Evolutionary conservation across 1,140 invertebrate species (phyloP), one percentile per base, ranked within the genome.

Genomic region (Ladona fulva): DNA sequence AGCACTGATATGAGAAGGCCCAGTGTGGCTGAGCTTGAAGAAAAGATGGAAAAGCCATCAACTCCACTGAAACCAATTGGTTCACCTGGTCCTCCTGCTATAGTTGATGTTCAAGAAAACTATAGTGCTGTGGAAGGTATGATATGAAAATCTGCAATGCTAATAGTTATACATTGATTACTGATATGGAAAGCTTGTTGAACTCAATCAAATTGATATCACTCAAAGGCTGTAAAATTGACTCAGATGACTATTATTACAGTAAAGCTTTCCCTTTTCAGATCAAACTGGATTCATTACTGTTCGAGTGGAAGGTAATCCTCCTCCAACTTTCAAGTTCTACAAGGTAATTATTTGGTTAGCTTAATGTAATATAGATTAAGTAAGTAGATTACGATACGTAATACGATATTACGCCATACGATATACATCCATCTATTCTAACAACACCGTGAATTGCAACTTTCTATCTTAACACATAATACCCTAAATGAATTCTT

Each of bases 321-420:
- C 97, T 25, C 90, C 92, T 73, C 96, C 97, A 0, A 96, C 94
- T 11, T 98, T 98, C 87, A 94, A 94, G 84, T 99, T 98, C 88
- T 98, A 95, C 87, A 98, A 98, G 86, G 91, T 91, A 83, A 88
- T 75, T 78, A n/a, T 25, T 5, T 37, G 29, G 29, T 37, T 37
- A n/a, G n/a, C n/a, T n/a, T n/a, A n/a, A 5, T 37, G 29, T 8
- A 37, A 37, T 8, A 37, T 37, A 37, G 29, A 1, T 37, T 37
- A 5, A 5, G 29, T 37, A 37, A 37, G 8, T 37, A 37, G n/a
- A n/a, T n/a, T n/a, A n/a, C n/a, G n/a, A n/a, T n/a, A n/a, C n/a
- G n/a, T n/a, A n/a, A n/a, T n/a, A n/a, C n/a, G n/a, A n/a, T n/a
- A n/a, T n/a, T n/a, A n/a, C n/a, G n/a, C n/a, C n/a, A n/a, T n/a